These are phyloP conservation scores for Chaetogeoica ovagalla DNA, from an alignment of 2,888 invertebrate species.

Conservation along the genomic window DNA sequence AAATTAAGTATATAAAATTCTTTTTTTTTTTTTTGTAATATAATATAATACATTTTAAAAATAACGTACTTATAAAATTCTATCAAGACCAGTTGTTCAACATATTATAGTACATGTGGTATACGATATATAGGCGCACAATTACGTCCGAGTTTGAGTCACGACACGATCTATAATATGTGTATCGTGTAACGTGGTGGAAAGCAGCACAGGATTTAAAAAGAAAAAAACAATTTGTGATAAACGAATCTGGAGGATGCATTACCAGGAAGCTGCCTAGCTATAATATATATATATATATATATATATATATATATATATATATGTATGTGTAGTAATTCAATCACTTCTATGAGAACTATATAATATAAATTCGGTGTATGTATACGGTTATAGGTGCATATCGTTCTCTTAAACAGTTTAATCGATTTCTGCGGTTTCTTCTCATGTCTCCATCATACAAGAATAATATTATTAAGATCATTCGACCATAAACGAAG, in stretches of 20 bases:
- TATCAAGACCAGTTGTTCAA: too few species aligned
- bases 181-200: not conserved
- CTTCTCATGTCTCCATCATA: not conserved
- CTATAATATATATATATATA: not conserved
- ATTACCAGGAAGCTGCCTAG: slow-evolving; percentile 13
- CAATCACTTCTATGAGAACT: slow-evolving; percentile 27
- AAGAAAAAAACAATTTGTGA: not conserved
- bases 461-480: not conserved
- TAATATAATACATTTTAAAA: too few species aligned
- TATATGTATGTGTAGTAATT: not conserved
- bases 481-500: slow-evolving; percentile 36
- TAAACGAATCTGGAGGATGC: not conserved
- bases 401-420: slow-evolving; percentile 29
- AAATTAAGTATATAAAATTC: too few species aligned
- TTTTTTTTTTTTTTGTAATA: too few species aligned
- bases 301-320: not conserved
- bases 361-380: too few species aligned
- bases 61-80: too few species aligned
- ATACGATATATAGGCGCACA: too few species aligned
- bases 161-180: too few species aligned
- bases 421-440: slow-evolving; percentile 52
- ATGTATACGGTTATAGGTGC: not conserved
- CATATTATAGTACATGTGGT: too few species aligned
- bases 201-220: not conserved
- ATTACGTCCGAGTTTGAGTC: too few species aligned